Evolutionary conservation across 1,140 invertebrate species (phyloP).

Genomic region (Neotoxoptera formosana): DNA sequence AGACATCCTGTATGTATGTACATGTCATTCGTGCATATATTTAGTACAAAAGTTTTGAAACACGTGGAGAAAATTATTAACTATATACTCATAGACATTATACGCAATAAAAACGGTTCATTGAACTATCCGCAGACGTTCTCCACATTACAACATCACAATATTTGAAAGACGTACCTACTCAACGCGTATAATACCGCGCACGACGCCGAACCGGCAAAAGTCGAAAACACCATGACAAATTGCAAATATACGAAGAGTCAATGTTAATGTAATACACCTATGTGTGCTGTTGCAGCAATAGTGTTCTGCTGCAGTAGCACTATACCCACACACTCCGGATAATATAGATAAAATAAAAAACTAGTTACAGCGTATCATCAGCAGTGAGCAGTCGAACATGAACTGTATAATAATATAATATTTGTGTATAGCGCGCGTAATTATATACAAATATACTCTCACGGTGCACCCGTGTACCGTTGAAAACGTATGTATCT

Average conservation of each 20-base stretch:
- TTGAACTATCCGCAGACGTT: background rate
- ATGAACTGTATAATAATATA: background rate
- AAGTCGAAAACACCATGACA: background rate
- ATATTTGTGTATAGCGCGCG: accelerated
- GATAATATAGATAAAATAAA: background rate
- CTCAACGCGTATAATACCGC: background rate
- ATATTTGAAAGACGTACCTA: background rate
- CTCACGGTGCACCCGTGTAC: background rate
- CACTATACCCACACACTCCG: background rate
- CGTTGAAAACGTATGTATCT: background rate
- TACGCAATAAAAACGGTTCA: background rate
- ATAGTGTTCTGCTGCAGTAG: background rate
- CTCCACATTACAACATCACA: background rate
- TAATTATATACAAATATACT: background rate
- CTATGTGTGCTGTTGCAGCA: no score
- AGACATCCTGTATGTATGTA: no score
- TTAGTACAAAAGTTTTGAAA: background rate
- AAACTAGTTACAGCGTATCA: background rate
- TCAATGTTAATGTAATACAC: background rate
- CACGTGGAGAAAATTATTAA: background rate
- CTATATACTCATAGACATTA: background rate
- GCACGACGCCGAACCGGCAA: background rate
- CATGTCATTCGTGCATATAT: background rate
- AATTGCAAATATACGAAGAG: background rate
- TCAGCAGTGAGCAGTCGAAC: no score